Evolutionary conservation across 2,113 vertebrate genomes (phyloP), one percentile per base, ranked within the genome.

Genomic region (Hystrix cristata): DNA sequence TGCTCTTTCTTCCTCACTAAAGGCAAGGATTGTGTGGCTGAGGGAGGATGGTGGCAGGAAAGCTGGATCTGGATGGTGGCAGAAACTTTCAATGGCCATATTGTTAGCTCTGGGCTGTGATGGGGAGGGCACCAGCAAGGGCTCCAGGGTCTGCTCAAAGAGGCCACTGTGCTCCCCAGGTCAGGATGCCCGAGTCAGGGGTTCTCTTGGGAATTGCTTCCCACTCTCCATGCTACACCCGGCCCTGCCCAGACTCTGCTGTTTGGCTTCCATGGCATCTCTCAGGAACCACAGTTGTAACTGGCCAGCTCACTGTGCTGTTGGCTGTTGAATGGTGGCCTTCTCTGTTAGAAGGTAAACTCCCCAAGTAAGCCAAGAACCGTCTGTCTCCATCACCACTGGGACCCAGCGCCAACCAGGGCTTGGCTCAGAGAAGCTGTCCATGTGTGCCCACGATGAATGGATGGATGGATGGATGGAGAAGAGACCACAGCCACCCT

Each of bases 11-110:
- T 95, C 55, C 64, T n/a, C 0, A 2, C 55, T 83, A n/a, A 95
- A 97, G 95, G 92, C 87, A 64, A 83, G 85, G 90, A 80, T 46
- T 97, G 87, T 98, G 74, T 78, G 81, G 59, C 87, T 55, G 55
- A 90, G 95, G 87, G 69, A 38, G 43, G 51, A 11, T 15, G 69
- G 79, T 59, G 38, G 67, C 87, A 96, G 69, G 94, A 92, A 85
- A 90, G 34, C 78, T 74, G 81, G 87, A n/a, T n/a, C 69, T 72
- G 18, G 0, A 71, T 16, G 1, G 67, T 3, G 60, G 94, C 59
- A 69, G 81, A 62, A 60, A 67, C 48, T 85, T 15, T 97, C 97
- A 97, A 96, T 94, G 85, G 78, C 81, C 48, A 25, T 59, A 95
- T 95, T 98, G 97, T 97, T 94, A 83, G 55, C 64, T 46, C 76